Evolutionary conservation across 1,140 invertebrate genomes (phyloP), one percentile per base, ranked within the genome.

Genomic region (Apis cerana): DNA sequence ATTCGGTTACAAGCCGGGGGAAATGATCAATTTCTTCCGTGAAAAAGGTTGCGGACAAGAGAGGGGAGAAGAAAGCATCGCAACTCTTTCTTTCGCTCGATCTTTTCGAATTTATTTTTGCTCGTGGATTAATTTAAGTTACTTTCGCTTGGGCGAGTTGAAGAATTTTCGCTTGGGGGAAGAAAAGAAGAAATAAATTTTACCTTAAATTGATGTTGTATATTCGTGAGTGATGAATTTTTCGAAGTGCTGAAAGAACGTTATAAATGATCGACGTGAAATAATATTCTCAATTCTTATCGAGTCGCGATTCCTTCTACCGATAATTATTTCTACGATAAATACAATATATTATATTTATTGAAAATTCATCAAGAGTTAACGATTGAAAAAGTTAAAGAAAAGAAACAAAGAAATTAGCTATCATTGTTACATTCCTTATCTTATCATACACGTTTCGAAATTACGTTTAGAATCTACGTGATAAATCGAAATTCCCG

Each of bases 11-110:
- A 19, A 4, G 1, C 13, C 33, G 50, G 27, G 19, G n/a, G 58
- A 82, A 86, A 86, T 64, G 81, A 75, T 64, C 85, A 80, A 86
- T 87, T 87, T 70, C 75, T n/a, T 65, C 68, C 11, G 56, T 56
- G 12, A 1, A 58, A 59, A 61, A 48, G 4, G 48, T 11, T n/a
- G 19, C 33, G 33, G 33, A 43, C 33, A 43, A 43, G 33, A 43
- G 33, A 0, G 33, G 5, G 33, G 33, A 5, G 33, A 0, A 43
- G 5, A 43, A 43, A 43, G 33, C 33, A 5, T 43, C 33, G 33
- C 62, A 11, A 1, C 62, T 15, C 2, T 64, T 19, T 43, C 13
- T 17, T 21, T 21, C 15, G 2, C 27, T 67, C 10, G 21, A 11
- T n/a, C 8, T 68, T 48, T n/a, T 43, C 33, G 33, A 43, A 43